phyloP scores from a whole-genome alignment of 2,113 vertebrate genomes.

The Genyomyrus donnyi region DNA sequence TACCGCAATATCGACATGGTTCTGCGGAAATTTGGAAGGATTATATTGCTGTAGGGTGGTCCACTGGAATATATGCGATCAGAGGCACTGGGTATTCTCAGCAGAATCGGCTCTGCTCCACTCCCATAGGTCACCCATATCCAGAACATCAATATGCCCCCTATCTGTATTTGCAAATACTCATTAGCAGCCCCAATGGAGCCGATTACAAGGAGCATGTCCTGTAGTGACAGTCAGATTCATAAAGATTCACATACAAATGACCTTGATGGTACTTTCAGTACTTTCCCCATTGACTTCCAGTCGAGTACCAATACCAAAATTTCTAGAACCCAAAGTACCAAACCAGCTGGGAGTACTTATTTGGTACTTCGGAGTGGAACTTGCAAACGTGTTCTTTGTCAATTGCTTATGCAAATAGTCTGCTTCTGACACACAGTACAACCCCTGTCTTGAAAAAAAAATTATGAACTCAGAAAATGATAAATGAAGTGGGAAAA shows the following conservation, averaged over 20 bases:
- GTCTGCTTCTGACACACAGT: background rate
- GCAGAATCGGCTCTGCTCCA: background rate
- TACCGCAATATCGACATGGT: background rate
- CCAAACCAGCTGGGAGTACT: background rate
- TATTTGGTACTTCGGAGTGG: background rate
- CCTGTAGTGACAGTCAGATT: background rate
- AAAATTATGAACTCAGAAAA: background rate
- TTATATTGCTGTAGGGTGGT: background rate
- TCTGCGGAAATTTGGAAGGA: background rate
- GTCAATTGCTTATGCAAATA: background rate
- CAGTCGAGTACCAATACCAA: background rate
- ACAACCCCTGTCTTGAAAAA: background rate
- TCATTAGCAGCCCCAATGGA: background rate
- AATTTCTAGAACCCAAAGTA: background rate
- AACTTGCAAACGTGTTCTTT: background rate
- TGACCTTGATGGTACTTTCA: background rate
- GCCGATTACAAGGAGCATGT: background rate
- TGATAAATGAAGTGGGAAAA: background rate
- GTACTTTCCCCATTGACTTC: background rate
- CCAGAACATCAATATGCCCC: background rate
- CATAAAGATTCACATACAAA: background rate
- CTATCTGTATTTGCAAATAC: background rate
- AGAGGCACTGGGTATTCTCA: background rate
- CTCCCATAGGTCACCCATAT: background rate
- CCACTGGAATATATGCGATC: background rate